Conservation (phyloP, 2,797 vertebrate genomes). For the Coregonus ussuriensis region DNA sequence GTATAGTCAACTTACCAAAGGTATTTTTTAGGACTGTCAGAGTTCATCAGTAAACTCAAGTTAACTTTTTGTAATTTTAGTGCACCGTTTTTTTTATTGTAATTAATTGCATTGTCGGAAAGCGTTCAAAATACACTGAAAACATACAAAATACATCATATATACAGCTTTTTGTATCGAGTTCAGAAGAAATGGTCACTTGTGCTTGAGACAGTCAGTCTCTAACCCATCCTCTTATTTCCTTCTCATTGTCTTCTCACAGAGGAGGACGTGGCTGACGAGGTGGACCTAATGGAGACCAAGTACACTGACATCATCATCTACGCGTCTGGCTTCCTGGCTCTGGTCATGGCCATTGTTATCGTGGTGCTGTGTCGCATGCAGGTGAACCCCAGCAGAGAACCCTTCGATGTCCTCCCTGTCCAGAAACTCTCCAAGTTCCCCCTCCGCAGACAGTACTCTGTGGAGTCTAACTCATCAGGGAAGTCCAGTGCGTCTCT, state of each 20-base stretch:
- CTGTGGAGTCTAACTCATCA: constrained; percentile 93
- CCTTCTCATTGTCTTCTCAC: constrained; percentile 11
- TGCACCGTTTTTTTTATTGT: no score
- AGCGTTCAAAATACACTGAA: no score
- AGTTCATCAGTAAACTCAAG: no score
- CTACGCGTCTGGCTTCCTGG: constrained; percentile 88
- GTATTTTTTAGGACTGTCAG: no score
- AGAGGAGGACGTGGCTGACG: constrained; percentile 86
- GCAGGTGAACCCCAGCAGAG: constrained; percentile 83
- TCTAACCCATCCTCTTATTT: not conserved
- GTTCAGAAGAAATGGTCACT: no score
- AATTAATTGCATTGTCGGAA: no score
- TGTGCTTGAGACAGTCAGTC: not conserved
- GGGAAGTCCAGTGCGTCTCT: constrained; percentile 92
- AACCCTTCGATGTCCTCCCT: constrained; percentile 85
- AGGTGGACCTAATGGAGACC: constrained; percentile 79
- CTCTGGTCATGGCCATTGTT: constrained; percentile 86
- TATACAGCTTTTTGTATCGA: no score
- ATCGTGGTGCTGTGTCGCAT: constrained; percentile 90
- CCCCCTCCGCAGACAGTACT: constrained; percentile 95
- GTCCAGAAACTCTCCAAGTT: constrained; percentile 97
- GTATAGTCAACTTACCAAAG: no score
- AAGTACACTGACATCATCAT: constrained; percentile 94
- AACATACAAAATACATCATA: no score
- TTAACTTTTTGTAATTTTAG: no score